A percentile compares a stretch with the other conserved stretches of the same genome.
These are phyloP conservation scores for Drosophila bipectinata DNA, from an alignment of 1,140 invertebrate genomes.

Conservation along the genomic window DNA sequence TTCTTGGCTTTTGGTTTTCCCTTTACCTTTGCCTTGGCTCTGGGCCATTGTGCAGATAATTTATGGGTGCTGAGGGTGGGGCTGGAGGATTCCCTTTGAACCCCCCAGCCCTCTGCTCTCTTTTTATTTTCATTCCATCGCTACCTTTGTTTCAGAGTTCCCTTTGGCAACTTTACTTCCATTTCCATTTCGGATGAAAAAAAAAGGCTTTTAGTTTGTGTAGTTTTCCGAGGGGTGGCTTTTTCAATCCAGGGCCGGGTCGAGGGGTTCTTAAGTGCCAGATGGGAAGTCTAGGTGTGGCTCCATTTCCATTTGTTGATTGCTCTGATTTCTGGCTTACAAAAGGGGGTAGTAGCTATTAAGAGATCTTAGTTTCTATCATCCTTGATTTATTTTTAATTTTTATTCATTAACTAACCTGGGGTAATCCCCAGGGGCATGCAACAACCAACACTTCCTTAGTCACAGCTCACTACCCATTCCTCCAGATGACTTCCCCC, in stretches of 20 bases:
- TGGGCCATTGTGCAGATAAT: slow-evolving; percentile 69
- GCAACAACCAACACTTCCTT: slow-evolving; percentile 27
- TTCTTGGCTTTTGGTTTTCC: slow-evolving; percentile 12
- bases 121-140: slow-evolving; percentile 50
- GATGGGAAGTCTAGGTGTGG: slow-evolving; percentile 63
- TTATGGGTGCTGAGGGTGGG: slow-evolving; percentile 38
- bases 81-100: slow-evolving; percentile 21
- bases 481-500: slow-evolving; percentile 4
- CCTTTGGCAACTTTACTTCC: slow-evolving; percentile 63
- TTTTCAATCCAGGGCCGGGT: slow-evolving; percentile 5
- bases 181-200: slow-evolving; percentile 35
- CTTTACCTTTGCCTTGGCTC: slow-evolving; percentile 53
- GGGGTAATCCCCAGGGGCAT: slow-evolving; percentile 4
- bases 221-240: slow-evolving; percentile 39
- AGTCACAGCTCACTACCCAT: slow-evolving; percentile 19
- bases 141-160: slow-evolving; percentile 52
- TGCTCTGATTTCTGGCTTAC: slow-evolving; percentile 22
- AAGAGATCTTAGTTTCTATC: not conserved
- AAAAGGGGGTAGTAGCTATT: too few relatives aligned
- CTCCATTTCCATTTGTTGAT: slow-evolving; percentile 42
- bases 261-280: slow-evolving; percentile 29
- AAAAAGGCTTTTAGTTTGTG: slow-evolving; percentile 56
- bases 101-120: slow-evolving; percentile 11
- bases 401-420: slow-evolving; percentile 11
- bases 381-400: not conserved